Base-by-base conservation (phyloP, 1,140 invertebrate species). In the Oreohelix idahoensis region DNA sequence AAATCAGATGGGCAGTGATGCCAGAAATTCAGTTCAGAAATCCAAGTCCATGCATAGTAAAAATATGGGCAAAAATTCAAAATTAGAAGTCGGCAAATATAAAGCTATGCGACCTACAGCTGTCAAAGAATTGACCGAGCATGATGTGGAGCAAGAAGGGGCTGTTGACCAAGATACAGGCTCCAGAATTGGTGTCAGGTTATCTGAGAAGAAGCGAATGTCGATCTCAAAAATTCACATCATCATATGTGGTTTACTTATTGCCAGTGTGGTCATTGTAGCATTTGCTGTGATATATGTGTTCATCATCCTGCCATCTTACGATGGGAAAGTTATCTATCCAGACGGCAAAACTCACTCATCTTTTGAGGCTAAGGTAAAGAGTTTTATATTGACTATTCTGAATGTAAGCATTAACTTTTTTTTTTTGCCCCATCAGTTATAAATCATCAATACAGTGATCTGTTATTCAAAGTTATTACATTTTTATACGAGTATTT, bases 121-220 rank as follows among this genome's bases (percentile, higher is more conserved):
- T 15, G 75, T 77, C 26, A 36, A 32, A 35, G 75, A 77, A 45
- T 2, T 42, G 32, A 35, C 15, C 4, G 45, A 77, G 45, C 29
- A 77, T 53, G 75, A 77, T 35, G 20, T 23, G 20, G 75, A 77
- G 29, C 8, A n/a, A 53, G 75, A 35, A 20, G 36, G 29, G 2
- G 42, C 23, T 35, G 35, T 53, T 23, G 10, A 42, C 42, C 13
- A 75, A 29, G 13, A 26, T 17, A 15, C 11, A 4, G 29, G 42
- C 29, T 51, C 49, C 32, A 87, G 76, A 73, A 89, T 88, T 88
- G 66, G 80, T 86, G 79, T 39, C 49, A 63, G 29, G 35, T 39
- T 78, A 2, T 32, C 73, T 20, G 58, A 70, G 36, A 39, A 26
- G 20, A 79, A 74, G 20, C 0, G 39, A 17, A 49, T 71, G n/a